Evolutionary conservation across 2,113 vertebrate genomes (phyloP).

Genomic region (Boulengeromyrus knoepffleri): DNA sequence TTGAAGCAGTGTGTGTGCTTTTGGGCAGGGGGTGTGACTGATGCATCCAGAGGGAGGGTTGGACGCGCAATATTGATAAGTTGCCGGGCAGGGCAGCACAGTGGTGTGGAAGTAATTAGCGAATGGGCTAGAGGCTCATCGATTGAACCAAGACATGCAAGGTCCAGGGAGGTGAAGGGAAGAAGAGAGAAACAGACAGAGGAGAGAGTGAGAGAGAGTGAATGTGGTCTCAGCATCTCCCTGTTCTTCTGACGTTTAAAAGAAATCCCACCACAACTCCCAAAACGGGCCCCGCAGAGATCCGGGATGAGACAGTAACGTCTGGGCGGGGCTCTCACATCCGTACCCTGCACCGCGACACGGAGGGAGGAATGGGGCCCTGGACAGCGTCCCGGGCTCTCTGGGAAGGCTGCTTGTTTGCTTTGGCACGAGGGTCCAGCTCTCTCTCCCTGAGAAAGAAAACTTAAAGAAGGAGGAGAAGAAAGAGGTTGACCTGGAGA

Average conservation of each 20-base stretch:
- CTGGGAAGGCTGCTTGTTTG: conserved; percentile 47
- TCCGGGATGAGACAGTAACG: background rate
- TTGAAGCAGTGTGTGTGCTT: background rate
- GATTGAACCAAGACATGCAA: background rate
- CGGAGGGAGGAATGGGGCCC: conserved; percentile 18
- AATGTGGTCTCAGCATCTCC: background rate
- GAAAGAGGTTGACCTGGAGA: conserved; percentile 60
- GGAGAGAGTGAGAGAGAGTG: background rate
- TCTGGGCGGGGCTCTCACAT: background rate
- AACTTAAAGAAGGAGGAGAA: conserved; percentile 41
- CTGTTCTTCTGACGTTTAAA: background rate
- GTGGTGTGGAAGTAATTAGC: conserved; percentile 7
- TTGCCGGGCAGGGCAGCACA: background rate
- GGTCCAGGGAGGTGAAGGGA: background rate
- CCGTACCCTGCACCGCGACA: background rate
- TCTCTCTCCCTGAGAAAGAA: conserved; percentile 40
- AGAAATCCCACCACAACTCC: background rate
- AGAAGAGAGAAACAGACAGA: background rate
- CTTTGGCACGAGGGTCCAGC: conserved; percentile 46
- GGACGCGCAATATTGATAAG: conserved; percentile 6
- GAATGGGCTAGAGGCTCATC: conserved; percentile 5
- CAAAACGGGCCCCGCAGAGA: background rate
- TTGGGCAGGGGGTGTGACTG: background rate
- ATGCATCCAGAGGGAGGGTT: background rate
- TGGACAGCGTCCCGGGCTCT: conserved; percentile 52